Evolutionary conservation across 2,888 invertebrate species (phyloP), one percentile per base, ranked within the genome.

Genomic region (Axea sp.): DNA sequence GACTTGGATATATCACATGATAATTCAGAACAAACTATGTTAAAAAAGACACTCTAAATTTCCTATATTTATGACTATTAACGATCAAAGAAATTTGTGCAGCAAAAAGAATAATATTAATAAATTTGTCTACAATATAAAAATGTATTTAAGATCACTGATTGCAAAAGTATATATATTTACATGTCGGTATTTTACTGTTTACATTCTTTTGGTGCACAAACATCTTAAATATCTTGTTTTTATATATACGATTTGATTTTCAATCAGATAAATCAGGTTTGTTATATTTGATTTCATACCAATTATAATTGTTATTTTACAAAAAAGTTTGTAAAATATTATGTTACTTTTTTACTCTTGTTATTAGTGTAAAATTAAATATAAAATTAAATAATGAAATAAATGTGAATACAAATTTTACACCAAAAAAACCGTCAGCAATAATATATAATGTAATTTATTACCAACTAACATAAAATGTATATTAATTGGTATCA

Each of bases 1-100:
- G 67, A 59, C 67, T 67, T 68, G 57, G 59, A 59, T 59, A 51
- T 67, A 67, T 57, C 57, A 67, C 67, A 57, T 47, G 26, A 45
- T 22, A 67, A 67, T 57, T 57, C 45, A 24, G 37, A 45, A 33
- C 31, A 45, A 41, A 28, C 31, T 45, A 45, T 65, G 12, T 45
- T 11, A 57, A 37, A 55, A 31, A 33, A 59, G 35, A 17, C 15
- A 28, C 35, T 59, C 33, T 47, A 51, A 28, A 43, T 59, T 35
- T 9, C 7, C 51, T 59, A 51, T 8, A 22, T 9, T 30, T 35
- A 51, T 59, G 33, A 59, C 51, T 68, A 51, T 51, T 35, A 68
- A 59, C 59, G 59, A 68, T 68, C 15, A 22, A 45, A 51, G 17
- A 43, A 1, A 37, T 49, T 51, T 68, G 51, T 51, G 31, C 51